Evolutionary conservation across 2,797 vertebrate genomes (phyloP), one percentile per base, ranked within the genome.

Genomic region (Lepilemur ruficaudatus): DNA sequence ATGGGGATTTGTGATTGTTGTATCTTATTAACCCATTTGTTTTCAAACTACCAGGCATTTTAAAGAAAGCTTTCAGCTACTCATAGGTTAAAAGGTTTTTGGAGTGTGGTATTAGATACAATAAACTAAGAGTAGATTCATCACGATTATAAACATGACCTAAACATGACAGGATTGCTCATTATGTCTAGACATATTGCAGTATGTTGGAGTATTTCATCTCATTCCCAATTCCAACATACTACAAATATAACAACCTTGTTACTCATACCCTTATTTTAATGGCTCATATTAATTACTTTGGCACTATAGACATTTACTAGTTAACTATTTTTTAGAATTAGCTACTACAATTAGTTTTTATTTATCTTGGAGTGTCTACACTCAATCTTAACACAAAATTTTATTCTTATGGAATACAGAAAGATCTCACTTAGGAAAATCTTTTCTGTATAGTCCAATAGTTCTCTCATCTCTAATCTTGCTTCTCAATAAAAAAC

Each of bases 261-360:
- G 20, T 13, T 78, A 32, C 69, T 65, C 69, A 38, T 7, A 59
- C 50, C n/a, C 28, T 73, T 72, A 90, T 48, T 92, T 92, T 41
- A 92, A 82, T 59, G 48, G 30, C 1, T 7, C 18, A 18, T 52
- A 69, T 81, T 78, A 76, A 69, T 83, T 91, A 85, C 10, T 73
- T 88, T 55, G 90, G 81, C 32, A 91, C 63, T 70, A 85, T 0
- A 96, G 25, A 87, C 28, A 61, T 43, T 91, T 88, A 52, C 14
- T n/a, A 88, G 55, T 81, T 78, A 92, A 87, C 43, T 80, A 73
- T 35, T 90, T 90, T 81, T 63, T 79, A 95, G 8, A 92, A 85
- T 61, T 93, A 89, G 55, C 57, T 81, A 73, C 59, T 82, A 80
- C 6, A 94, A 41, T 85, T 63, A 67, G 46, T 79, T 84, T 76